Evolutionary conservation across 1,140 invertebrate genomes (phyloP).

Genomic region (Cotesia vestalis): DNA sequence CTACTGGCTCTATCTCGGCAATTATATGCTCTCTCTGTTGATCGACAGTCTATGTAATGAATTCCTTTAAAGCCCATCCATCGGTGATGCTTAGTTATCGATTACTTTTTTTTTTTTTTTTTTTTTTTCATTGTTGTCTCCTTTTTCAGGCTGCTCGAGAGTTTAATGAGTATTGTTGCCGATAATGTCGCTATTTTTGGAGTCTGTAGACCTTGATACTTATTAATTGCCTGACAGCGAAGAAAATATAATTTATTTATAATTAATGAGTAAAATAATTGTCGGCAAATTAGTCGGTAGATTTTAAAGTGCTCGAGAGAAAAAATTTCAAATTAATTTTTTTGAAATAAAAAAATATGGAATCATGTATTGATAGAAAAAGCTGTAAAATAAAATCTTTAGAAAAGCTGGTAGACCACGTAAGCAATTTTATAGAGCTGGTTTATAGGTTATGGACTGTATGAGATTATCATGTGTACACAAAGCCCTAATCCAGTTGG

Average conservation of each 20-base stretch:
- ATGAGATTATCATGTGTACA: slow-evolving; percentile 49
- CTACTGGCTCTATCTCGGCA: slow-evolving; percentile 36
- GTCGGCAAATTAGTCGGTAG: too few relatives aligned
- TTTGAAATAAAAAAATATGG: too few relatives aligned
- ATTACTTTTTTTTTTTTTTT: too few relatives aligned
- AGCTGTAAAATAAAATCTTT: slow-evolving; percentile 32
- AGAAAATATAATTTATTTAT: too few relatives aligned
- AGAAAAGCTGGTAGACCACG: background rate
- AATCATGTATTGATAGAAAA: background rate
- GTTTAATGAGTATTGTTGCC: background rate
- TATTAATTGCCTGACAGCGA: too few relatives aligned
- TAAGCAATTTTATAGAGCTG: slow-evolving; percentile 42
- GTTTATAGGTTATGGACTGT: slow-evolving; percentile 50
- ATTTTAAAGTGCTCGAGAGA: too few relatives aligned
- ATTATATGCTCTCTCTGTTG: slow-evolving; percentile 39
- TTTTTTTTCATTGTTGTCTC: too few relatives aligned
- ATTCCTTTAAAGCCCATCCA: slow-evolving; percentile 27
- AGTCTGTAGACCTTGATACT: too few relatives aligned
- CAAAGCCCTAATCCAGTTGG: slow-evolving; percentile 50
- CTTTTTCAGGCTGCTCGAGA: slow-evolving; percentile 12
- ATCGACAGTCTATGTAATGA: slow-evolving; percentile 25
- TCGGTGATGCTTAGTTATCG: slow-evolving; percentile 26
- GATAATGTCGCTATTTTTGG: too few relatives aligned
- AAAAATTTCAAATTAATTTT: too few relatives aligned
- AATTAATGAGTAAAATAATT: too few relatives aligned